These are phyloP conservation scores for Pangasianodon gigas DNA, from an alignment of 2,113 vertebrate species.

Conservation along the genomic window DNA sequence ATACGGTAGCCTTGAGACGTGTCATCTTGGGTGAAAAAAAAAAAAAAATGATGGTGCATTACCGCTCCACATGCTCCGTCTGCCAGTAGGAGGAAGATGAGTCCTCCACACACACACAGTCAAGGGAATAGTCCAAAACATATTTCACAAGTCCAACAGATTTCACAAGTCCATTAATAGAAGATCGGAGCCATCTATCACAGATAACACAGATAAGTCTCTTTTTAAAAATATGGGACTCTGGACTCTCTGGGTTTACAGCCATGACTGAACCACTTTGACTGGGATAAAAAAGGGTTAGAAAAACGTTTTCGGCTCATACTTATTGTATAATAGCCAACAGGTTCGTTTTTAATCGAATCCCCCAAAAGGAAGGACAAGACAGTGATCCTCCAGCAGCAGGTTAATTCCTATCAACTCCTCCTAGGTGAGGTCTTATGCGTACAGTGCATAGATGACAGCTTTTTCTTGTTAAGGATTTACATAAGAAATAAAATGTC, in stretches of 20 bases:
- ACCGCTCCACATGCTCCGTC: conserved; percentile 7
- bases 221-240: background rate
- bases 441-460: too few species aligned
- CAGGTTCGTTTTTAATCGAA: background rate
- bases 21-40: background rate
- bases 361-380: background rate
- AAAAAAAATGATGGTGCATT: conserved; percentile 6
- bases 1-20: conserved; percentile 19
- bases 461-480: too few species aligned
- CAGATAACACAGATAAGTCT: background rate
- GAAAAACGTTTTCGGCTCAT: background rate
- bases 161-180: conserved; percentile 32
- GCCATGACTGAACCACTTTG: background rate
- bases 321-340: background rate
- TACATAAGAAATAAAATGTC: too few species aligned
- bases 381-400: background rate
- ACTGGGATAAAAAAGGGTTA: background rate
- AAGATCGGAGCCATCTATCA: conserved; percentile 15
- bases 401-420: background rate
- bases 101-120: conserved; percentile 17
- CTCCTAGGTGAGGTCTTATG: background rate
- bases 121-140: conserved; percentile 29
- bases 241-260: background rate
- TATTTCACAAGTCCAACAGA: conserved; percentile 33
- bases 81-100: conserved; percentile 12